Conservation (phyloP, 2,797 vertebrate species). For the Lerista edwardsae region DNA sequence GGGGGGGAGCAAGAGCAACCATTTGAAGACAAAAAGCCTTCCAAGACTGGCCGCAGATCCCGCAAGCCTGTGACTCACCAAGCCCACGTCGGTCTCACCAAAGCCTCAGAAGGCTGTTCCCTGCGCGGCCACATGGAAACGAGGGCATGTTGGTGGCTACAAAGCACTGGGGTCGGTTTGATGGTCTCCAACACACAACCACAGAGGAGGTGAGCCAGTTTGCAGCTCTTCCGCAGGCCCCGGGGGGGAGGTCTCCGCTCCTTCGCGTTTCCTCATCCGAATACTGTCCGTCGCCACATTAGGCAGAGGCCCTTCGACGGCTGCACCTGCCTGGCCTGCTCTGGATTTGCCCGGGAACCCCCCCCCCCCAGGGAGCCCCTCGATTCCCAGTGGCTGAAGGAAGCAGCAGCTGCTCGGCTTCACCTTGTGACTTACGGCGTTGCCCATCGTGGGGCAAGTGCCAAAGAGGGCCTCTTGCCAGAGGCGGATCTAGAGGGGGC, state of each 20-base stretch:
- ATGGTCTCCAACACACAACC: constrained; percentile 31
- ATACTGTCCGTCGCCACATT: accelerated
- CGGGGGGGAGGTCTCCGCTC: background rate
- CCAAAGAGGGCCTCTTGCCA: background rate
- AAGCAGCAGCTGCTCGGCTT: background rate
- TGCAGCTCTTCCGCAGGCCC: constrained; percentile 42
- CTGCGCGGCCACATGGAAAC: constrained; percentile 23
- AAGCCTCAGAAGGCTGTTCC: constrained; percentile 8
- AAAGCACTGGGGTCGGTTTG: constrained; percentile 40
- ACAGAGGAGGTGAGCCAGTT: background rate
- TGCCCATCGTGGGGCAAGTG: background rate
- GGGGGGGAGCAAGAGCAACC: constrained; percentile 2
- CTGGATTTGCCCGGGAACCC: background rate
- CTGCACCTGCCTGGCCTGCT: background rate
- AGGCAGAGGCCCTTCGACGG: background rate
- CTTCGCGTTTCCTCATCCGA: constrained; percentile 18
- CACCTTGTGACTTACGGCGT: background rate
- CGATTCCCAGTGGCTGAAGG: background rate
- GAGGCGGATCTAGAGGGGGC: too few relatives aligned
- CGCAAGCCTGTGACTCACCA: background rate
- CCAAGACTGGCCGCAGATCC: background rate
- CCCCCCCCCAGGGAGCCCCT: background rate
- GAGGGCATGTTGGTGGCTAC: constrained; percentile 25
- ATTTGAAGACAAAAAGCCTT: constrained; percentile 16
- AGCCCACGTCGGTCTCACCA: constrained; percentile 9